Evolutionary conservation across 1,140 invertebrate genomes (phyloP), one percentile per base, ranked within the genome.

Genomic region (Hylyphantes graminicola): DNA sequence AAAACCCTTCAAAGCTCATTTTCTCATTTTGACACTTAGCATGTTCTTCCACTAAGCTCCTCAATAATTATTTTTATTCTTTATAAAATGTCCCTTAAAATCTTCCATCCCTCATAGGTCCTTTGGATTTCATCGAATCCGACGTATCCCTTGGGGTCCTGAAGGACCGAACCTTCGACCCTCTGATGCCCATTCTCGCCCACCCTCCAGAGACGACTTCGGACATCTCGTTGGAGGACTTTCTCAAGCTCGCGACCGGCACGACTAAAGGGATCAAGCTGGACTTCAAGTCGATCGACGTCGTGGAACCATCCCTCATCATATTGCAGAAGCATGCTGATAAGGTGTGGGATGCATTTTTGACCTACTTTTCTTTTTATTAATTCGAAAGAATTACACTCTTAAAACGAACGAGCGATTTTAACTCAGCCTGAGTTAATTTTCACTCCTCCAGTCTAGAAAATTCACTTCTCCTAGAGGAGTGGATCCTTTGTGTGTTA

Each of bases 221-320:
- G 3, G 94, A 97, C 88, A 90, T 97, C 6, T 92, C 93, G 7
- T 90, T 97, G 0, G 90, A 93, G 7, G 90, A 93, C 7, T 97
- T 96, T 89, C 87, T 98, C 0, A 86, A 89, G 9, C 89, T 89
- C 10, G 92, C 94, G 8, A 93, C 87, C 81, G 77, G 88, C 87
- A 85, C 88, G 88, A 89, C 85, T 63, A 94, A 94, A 87, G 96
- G 95, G 1, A 92, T 96, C 2, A 97, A 97, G 88, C 90, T 97
- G 1, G 95, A 97, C 88, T 97, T 98, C 87, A 97, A 97, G 89
- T 92, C 92, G 0, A 93, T 93, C 15, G 93, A 94, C 67, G 94
- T 93, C 8, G 94, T 96, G 83, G 91, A 93, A 73, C 90, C 90
- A 15, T 93, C 93, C 35, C 89, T 93, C 13, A 87, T 90, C 7